Conservation (phyloP, 2,888 invertebrate species). For the Frankliniella fusca region DNA sequence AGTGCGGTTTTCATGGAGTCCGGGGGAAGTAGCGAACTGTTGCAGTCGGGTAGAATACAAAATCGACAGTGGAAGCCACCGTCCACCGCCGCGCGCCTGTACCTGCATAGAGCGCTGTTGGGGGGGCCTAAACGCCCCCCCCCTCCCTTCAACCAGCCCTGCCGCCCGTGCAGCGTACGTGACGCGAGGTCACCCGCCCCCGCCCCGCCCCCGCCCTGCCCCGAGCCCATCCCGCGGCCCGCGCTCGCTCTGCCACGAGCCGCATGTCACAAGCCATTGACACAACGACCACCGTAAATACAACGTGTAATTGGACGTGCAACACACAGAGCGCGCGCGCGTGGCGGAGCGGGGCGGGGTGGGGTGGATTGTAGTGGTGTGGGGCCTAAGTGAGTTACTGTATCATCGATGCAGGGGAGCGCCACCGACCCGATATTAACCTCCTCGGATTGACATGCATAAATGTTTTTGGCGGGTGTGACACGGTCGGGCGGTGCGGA, state of each 20-base stretch:
- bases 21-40: too few species aligned
- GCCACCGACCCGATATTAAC: too few species aligned
- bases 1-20: too few species aligned
- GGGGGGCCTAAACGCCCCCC: too few species aligned
- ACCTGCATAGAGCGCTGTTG: not conserved
- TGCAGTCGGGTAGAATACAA: too few species aligned
- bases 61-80: not conserved
- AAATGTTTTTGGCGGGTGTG: too few species aligned
- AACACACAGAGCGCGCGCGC: not conserved
- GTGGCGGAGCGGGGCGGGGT: not conserved
- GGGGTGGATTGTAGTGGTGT: too few species aligned
- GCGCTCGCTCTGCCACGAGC: not conserved
- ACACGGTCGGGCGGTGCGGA: too few species aligned
- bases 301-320: not conserved
- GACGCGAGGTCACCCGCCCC: not conserved
- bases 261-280: slow-evolving; percentile 7
- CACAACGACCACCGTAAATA: not conserved
- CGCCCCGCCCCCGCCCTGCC: not conserved
- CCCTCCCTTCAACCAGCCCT: not conserved
- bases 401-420: too few species aligned
- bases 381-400: too few species aligned
- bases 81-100: not conserved
- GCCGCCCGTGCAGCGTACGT: not conserved
- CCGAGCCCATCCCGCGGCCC: not conserved
- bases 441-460: too few species aligned